Conservation (phyloP, 2,797 vertebrate genomes). For the Myotis vivesi region DNA sequence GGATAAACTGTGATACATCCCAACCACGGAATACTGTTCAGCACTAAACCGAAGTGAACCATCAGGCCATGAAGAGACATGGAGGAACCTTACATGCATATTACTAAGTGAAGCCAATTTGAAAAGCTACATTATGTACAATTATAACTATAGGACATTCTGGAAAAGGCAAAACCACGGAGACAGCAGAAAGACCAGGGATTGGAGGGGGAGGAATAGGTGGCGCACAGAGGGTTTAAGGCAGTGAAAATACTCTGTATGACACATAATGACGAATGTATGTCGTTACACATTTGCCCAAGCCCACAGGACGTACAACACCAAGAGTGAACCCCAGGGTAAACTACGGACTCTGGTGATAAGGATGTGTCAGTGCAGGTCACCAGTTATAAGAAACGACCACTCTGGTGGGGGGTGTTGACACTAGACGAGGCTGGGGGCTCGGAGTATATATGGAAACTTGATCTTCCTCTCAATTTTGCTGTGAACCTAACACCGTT, state of each 20-base stretch:
- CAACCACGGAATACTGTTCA: neutral
- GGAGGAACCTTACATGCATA: neutral
- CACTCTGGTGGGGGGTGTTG: neutral
- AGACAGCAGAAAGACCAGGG: neutral
- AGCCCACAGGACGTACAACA: neutral
- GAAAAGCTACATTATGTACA: neutral
- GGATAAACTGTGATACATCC: neutral
- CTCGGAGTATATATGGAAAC: neutral
- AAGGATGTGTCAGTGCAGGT: neutral
- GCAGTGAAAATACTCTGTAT: neutral
- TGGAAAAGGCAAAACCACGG: neutral
- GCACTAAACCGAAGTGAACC: neutral
- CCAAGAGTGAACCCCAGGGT: neutral
- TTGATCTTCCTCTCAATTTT: neutral
- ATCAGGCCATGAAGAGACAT: neutral
- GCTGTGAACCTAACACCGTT: neutral
- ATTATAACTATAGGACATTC: neutral
- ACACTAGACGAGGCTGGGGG: neutral
- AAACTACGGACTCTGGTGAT: neutral
- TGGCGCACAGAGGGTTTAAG: neutral
- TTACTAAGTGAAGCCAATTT: neutral
- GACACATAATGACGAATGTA: neutral
- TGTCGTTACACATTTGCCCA: neutral
- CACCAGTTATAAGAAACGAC: neutral
- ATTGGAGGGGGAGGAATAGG: neutral